phyloP scores from a whole-genome alignment of 2,888 invertebrate species.

The Penaeus monodon region DNA sequence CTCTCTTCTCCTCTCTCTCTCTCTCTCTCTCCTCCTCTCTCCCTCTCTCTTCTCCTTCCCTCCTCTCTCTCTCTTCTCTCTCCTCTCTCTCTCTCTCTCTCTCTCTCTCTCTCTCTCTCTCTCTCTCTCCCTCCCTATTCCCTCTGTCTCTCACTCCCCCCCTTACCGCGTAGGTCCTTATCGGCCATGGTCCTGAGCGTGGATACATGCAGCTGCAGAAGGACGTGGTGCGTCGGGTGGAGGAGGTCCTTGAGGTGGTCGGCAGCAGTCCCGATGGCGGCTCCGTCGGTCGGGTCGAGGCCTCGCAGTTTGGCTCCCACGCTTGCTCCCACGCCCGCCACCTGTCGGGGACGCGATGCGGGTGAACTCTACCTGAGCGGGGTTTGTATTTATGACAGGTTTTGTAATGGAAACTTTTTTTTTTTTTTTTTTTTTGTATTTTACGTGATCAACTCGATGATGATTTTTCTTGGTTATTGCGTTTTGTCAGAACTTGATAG shows the following conservation, averaged over 20 bases:
- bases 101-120: background rate
- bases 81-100: too few species aligned
- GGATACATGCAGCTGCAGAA: constrained; percentile 46
- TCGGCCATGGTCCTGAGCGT: constrained; percentile 36
- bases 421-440: too few species aligned
- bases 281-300: constrained; percentile 3
- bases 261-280: constrained; percentile 8
- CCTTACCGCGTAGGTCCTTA: constrained; percentile 29
- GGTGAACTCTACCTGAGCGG: too few species aligned
- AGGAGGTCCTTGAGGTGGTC: constrained; percentile 12
- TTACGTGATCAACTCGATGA: too few species aligned
- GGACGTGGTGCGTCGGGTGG: constrained; percentile 46
- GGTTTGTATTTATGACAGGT: too few species aligned
- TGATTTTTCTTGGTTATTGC: too few species aligned
- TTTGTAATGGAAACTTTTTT: too few species aligned
- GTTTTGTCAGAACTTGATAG: too few species aligned
- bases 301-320: constrained; percentile 5
- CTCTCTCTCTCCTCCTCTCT: too few species aligned
- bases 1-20: too few species aligned
- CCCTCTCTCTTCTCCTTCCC: too few species aligned
- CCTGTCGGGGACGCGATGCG: constrained; percentile 3
- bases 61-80: background rate
- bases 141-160: background rate
- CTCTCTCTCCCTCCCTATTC: background rate
- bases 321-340: constrained; percentile 19